Evolutionary conservation across 2,113 vertebrate genomes (phyloP).

Genomic region (Catharus minimus): DNA sequence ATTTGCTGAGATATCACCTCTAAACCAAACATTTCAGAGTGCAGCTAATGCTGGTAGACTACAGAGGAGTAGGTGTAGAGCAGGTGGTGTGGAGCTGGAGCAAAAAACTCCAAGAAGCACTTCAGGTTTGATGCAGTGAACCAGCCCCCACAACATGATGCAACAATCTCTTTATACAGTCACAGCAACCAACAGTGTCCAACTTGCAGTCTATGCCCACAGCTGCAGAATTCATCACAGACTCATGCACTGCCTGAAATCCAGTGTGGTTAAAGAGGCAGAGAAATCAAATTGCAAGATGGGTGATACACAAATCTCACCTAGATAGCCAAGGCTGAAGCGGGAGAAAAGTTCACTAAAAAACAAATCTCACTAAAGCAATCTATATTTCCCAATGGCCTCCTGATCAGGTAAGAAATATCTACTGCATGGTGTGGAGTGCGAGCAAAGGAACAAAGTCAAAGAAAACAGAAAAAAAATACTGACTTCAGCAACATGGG

Average conservation of each 20-base stretch:
- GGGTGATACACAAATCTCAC: background rate
- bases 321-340: background rate
- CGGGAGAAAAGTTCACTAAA: background rate
- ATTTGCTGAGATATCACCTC: background rate
- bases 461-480: background rate
- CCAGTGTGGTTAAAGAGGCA: background rate
- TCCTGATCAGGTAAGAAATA: background rate
- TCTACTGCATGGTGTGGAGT: accelerated
- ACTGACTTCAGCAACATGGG: background rate
- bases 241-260: background rate
- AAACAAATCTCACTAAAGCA: background rate
- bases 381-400: background rate
- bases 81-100: background rate
- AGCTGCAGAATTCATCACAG: background rate
- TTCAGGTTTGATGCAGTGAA: background rate
- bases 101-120: background rate
- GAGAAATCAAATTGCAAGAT: background rate
- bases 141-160: background rate
- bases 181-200: background rate
- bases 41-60: background rate
- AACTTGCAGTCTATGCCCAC: accelerated
- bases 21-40: background rate
- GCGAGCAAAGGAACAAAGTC: background rate
- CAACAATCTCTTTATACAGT: background rate
- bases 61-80: accelerated